phyloP scores from a whole-genome alignment of 2,888 invertebrate genomes.

The Latheticus oryzae region DNA sequence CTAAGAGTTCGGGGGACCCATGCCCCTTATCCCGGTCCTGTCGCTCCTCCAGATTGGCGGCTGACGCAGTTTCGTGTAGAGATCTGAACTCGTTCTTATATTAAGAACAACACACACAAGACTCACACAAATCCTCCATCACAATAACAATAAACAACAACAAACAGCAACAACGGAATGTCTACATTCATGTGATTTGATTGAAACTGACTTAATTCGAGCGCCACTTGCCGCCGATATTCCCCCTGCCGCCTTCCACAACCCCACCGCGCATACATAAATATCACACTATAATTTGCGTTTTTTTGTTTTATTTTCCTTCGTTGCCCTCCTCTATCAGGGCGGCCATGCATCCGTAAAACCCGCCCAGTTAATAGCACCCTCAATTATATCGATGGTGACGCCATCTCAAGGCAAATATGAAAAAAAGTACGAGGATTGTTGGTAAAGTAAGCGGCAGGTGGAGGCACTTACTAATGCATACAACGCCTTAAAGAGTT shows the following conservation, averaged over 20 bases:
- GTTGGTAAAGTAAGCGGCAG: constrained; percentile 17
- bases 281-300: constrained; percentile 66
- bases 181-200: constrained; percentile 66
- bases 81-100: constrained; percentile 3
- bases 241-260: constrained; percentile 57
- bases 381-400: constrained; percentile 61
- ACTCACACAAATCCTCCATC: constrained; percentile 7
- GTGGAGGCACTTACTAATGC: constrained; percentile 38
- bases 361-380: constrained; percentile 68
- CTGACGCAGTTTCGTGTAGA: constrained; percentile 46
- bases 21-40: constrained; percentile 65
- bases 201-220: constrained; percentile 67
- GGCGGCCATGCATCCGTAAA: constrained; percentile 67
- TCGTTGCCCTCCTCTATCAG: constrained; percentile 65
- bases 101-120: constrained; percentile 30
- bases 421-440: no score
- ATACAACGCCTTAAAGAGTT: no score
- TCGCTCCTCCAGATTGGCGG: constrained; percentile 64
- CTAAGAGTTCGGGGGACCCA: constrained; percentile 65
- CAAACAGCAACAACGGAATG: constrained; percentile 39
- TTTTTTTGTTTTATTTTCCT: constrained; percentile 65
- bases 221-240: constrained; percentile 61
- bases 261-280: constrained; percentile 65
- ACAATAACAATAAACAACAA: constrained; percentile 39
- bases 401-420: constrained; percentile 52